Percentiles rank a stretch among this genome's conserved stretches.
Conservation (phyloP, 2,888 invertebrate genomes). For the Hermaeophaga mercurialis region DNA sequence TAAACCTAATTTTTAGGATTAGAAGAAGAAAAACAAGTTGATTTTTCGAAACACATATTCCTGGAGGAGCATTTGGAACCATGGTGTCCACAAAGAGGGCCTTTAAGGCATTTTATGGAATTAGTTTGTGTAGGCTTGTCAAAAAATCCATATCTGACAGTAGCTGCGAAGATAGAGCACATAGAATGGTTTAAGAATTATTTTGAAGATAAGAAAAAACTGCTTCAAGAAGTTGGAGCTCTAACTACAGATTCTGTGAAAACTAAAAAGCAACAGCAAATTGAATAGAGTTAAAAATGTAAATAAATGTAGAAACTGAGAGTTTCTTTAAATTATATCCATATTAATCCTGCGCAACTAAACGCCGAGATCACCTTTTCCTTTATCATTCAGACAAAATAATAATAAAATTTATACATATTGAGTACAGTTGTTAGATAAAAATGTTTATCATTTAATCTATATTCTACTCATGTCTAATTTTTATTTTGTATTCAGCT, state of each 20-base stretch:
- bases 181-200: conserved; percentile 92
- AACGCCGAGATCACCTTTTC: no score
- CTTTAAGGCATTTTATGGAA: conserved; percentile 97
- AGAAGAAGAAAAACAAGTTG: conserved; percentile 68
- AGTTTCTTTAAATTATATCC: no score
- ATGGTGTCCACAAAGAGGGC: conserved; percentile 91
- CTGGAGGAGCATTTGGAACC: conserved; percentile 82
- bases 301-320: no score
- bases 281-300: conserved; percentile 19
- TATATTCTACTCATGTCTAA: no score
- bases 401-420: no score
- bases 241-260: conserved; percentile 53
- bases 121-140: conserved; percentile 91
- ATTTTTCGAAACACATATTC: conserved; percentile 95
- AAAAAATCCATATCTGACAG: conserved; percentile 91
- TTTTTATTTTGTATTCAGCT: no score
- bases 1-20: conserved; percentile 60
- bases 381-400: no score
- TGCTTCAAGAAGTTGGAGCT: conserved; percentile 71
- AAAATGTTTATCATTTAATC: no score
- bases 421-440: no score
- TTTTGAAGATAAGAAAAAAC: conserved; percentile 78
- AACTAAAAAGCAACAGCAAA: conserved; percentile 1
- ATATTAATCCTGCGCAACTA: no score
- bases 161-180: conserved; percentile 84